These are phyloP conservation scores for Orthosia cruda DNA, from an alignment of 2,888 invertebrate species.

Conservation along the genomic window DNA sequence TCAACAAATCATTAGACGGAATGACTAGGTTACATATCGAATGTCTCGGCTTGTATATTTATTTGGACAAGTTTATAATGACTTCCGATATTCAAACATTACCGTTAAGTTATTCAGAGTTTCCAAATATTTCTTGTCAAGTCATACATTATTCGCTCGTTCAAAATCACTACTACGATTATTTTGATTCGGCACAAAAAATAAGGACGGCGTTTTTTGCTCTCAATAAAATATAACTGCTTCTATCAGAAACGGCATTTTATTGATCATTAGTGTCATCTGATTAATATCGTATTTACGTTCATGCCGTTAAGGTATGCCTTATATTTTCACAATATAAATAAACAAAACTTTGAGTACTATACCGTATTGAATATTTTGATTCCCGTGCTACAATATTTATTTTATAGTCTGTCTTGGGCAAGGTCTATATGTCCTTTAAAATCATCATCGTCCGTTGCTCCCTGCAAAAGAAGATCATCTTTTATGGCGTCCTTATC, in stretches of 20 bases:
- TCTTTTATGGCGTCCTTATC: neutral
- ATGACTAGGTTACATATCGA: conserved; percentile 30
- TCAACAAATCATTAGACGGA: conserved; percentile 30
- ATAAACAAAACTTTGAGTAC: conserved; percentile 29
- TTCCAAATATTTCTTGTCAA: conserved; percentile 32
- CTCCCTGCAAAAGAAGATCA: neutral
- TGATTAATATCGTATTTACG: conserved; percentile 47
- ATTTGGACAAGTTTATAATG: conserved; percentile 52
- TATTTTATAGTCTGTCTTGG: neutral
- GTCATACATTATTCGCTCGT: conserved; percentile 45
- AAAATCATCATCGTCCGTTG: neutral
- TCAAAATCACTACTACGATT: conserved; percentile 30
- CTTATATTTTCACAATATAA: conserved; percentile 20
- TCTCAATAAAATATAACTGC: conserved; percentile 55
- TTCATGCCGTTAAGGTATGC: conserved; percentile 3
- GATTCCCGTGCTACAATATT: neutral
- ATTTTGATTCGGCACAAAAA: conserved; percentile 58
- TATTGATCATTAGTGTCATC: conserved; percentile 46
- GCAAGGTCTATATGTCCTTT: neutral
- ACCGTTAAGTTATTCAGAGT: conserved; percentile 53
- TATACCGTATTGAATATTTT: neutral
- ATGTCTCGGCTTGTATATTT: conserved; percentile 2
- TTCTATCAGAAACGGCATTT: conserved; percentile 47
- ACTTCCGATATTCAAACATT: conserved; percentile 43
- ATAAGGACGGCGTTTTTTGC: conserved; percentile 42